A percentile compares a stretch with the other conserved stretches of the same genome.
Conservation (phyloP, 2,113 vertebrate genomes). For the Andinoacara biseriatus region DNA sequence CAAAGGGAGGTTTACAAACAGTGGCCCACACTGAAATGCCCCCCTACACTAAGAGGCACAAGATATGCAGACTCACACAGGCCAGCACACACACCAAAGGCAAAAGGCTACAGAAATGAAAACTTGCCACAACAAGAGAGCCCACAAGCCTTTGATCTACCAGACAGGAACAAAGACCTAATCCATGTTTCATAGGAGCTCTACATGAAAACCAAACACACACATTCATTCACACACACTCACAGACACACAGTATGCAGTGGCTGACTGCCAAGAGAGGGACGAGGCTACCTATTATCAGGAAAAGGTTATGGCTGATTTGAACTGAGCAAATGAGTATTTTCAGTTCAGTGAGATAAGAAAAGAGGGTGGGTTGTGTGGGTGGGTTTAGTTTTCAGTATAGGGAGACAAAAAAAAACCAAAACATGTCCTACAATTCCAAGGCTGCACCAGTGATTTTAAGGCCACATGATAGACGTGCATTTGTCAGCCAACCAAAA, state of each 20-base stretch:
- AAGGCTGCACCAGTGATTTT: not conserved
- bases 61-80: not conserved
- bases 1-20: constrained; percentile 47
- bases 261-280: not conserved
- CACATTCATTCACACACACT: constrained; percentile 6
- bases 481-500: not conserved
- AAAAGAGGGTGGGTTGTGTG: not conserved
- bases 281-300: not conserved
- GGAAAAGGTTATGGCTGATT: constrained; percentile 27
- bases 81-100: constrained; percentile 16
- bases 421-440: too few relatives aligned
- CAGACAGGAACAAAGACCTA: constrained; percentile 55
- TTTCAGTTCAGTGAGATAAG: not conserved
- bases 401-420: too few relatives aligned
- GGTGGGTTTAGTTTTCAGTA: not conserved
- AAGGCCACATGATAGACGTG: not conserved
- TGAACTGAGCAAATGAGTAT: not conserved
- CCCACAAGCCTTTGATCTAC: constrained; percentile 42
- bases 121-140: constrained; percentile 41
- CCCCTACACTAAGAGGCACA: not conserved
- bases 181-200: constrained; percentile 53
- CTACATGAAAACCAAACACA: constrained; percentile 39
- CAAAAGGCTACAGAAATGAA: constrained; percentile 33
- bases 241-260: not conserved
- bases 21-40: constrained; percentile 30